A percentile compares a stretch with the other conserved stretches of the same genome.
Conservation (phyloP, 2,797 vertebrate species). For the Mus caroli region DNA sequence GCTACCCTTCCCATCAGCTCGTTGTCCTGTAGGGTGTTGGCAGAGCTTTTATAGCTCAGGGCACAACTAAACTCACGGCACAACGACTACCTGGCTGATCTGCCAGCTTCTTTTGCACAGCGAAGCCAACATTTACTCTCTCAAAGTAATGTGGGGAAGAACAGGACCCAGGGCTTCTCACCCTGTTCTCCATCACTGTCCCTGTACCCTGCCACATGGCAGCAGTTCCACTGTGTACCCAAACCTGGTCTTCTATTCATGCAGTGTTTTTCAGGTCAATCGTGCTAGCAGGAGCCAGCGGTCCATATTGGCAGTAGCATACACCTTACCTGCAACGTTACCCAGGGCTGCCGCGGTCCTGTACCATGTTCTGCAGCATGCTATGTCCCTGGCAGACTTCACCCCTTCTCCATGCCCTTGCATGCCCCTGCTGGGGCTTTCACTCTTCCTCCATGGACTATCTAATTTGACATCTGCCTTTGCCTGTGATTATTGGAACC, state of each 20-base stretch:
- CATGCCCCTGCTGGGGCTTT: neutral
- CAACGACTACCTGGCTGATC: neutral
- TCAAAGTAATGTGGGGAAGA: neutral
- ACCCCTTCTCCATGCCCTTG: neutral
- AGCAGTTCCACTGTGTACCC: neutral
- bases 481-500: constrained; percentile 83
- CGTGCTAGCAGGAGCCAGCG: neutral
- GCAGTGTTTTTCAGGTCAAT: neutral
- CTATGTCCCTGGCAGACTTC: neutral
- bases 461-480: constrained; percentile 79
- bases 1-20: neutral
- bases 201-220: too few relatives aligned
- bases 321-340: neutral
- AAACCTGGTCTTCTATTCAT: neutral
- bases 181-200: neutral
- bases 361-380: neutral
- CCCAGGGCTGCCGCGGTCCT: constrained; percentile 32
- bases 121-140: neutral
- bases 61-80: neutral
- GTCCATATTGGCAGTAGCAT: neutral
- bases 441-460: neutral
- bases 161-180: neutral
- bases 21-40: neutral
- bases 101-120: neutral
- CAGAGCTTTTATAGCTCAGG: neutral